These are phyloP conservation scores for Oceanites oceanicus DNA, from an alignment of 2,113 vertebrate species.

Conservation along the genomic window DNA sequence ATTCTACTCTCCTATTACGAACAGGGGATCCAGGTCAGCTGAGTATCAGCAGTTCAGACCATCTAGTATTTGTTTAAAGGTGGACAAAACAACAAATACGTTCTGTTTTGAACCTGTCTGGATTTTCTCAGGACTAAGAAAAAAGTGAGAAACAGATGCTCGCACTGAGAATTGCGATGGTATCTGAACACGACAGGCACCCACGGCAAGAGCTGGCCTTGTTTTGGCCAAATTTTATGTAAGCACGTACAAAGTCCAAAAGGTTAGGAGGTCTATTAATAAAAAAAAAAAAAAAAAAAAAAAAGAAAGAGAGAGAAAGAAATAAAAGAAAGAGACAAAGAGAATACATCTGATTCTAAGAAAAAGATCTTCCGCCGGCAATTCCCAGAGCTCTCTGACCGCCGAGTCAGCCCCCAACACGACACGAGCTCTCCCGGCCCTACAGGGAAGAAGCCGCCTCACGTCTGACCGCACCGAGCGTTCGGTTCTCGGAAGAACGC, in stretches of 20 bases:
- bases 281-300: too few relatives aligned
- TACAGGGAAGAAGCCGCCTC: not conserved
- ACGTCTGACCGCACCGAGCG: not conserved
- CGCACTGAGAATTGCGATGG: fast-evolving
- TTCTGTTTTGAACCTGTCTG: not conserved
- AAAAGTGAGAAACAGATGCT: not conserved
- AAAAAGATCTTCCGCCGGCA: not conserved
- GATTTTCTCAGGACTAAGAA: not conserved
- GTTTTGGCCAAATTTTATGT: not conserved
- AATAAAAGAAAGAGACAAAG: not conserved
- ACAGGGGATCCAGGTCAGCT: not conserved
- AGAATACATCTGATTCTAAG: not conserved
- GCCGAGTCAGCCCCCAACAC: not conserved
- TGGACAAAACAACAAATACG: not conserved
- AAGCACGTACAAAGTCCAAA: not conserved
- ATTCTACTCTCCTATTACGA: not conserved
- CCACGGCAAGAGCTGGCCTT: not conserved
- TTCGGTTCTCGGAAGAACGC: too few relatives aligned
- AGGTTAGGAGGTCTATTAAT: too few relatives aligned
- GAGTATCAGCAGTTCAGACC: not conserved
- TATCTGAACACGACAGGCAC: not conserved
- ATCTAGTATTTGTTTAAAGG: not conserved
- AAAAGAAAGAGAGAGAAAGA: fast-evolving
- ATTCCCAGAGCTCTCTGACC: not conserved
- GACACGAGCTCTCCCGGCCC: not conserved